These are phyloP conservation scores for Tachypleus tridentatus DNA, from an alignment of 1,140 invertebrate genomes.

Conservation along the genomic window DNA sequence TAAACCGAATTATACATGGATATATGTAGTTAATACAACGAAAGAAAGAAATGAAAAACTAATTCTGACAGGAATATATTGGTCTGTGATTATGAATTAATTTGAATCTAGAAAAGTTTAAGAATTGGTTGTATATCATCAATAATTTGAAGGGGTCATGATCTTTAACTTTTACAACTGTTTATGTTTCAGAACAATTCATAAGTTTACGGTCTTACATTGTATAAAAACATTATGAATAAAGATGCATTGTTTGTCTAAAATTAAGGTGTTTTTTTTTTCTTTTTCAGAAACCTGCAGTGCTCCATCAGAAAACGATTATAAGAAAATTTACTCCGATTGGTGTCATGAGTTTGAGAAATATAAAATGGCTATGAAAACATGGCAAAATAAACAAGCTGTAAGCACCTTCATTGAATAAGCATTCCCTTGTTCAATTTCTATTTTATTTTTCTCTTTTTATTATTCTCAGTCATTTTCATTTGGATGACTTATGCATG, in stretches of 20 bases:
- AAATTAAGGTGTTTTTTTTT: slow-evolving; percentile 44
- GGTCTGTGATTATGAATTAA: no score
- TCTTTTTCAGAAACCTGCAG: slow-evolving; percentile 53
- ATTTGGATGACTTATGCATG: slow-evolving; percentile 4
- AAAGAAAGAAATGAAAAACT: no score
- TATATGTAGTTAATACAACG: no score
- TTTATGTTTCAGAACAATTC: neutral
- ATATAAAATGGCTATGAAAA: slow-evolving; percentile 88
- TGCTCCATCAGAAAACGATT: slow-evolving; percentile 50
- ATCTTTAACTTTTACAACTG: neutral
- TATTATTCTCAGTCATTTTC: neutral
- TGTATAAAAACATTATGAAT: neutral
- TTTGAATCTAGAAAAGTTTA: no score
- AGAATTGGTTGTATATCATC: neutral
- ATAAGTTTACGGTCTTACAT: neutral
- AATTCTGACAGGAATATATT: no score
- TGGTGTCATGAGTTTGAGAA: slow-evolving; percentile 96
- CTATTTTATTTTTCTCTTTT: neutral
- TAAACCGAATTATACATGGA: no score
- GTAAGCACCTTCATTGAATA: slow-evolving; percentile 45
- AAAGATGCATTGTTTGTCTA: neutral
- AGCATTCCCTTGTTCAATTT: neutral
- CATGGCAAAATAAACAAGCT: slow-evolving; percentile 85
- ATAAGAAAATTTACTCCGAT: slow-evolving; percentile 89
- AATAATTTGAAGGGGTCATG: neutral